A percentile compares a stretch with the other conserved stretches of the same genome.
Conservation (phyloP, 2,113 vertebrate species). For the Sinocyclocheilus rhinocerous region DNA sequence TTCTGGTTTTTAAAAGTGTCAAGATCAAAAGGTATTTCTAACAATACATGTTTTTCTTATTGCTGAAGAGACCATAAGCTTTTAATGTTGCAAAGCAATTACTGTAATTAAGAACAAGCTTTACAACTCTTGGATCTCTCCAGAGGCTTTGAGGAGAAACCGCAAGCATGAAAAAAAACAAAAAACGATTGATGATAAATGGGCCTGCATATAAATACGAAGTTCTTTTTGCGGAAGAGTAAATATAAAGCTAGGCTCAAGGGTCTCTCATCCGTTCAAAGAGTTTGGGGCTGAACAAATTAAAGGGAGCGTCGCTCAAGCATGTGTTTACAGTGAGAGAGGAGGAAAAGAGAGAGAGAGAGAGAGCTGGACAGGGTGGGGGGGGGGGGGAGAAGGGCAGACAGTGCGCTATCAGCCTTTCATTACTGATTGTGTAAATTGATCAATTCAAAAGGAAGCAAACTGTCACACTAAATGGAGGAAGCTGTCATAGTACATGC, state of each 20-base stretch:
- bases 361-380: slow-evolving; percentile 28
- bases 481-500: background rate
- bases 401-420: background rate
- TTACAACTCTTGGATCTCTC: slow-evolving; percentile 66
- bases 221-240: slow-evolving; percentile 58
- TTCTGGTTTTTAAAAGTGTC: slow-evolving; percentile 73
- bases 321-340: slow-evolving; percentile 37
- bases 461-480: background rate
- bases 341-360: background rate
- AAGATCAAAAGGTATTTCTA: slow-evolving; percentile 75
- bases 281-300: slow-evolving; percentile 60
- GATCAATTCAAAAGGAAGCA: background rate
- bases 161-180: slow-evolving; percentile 59
- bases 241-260: slow-evolving; percentile 49
- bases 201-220: slow-evolving; percentile 69
- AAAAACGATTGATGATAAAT: slow-evolving; percentile 60
- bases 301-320: slow-evolving; percentile 53
- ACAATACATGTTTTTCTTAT: slow-evolving; percentile 71
- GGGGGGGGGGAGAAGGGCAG: background rate
- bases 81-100: slow-evolving; percentile 74
- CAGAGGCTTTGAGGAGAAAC: slow-evolving; percentile 69
- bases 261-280: slow-evolving; percentile 61
- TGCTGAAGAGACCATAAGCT: slow-evolving; percentile 66
- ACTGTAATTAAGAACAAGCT: slow-evolving; percentile 74
- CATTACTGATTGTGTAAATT: background rate